Percentiles rank a stretch among this genome's conserved stretches.
phyloP scores from a whole-genome alignment of 2,888 invertebrate species.

The Drosophila neonasuta region DNA sequence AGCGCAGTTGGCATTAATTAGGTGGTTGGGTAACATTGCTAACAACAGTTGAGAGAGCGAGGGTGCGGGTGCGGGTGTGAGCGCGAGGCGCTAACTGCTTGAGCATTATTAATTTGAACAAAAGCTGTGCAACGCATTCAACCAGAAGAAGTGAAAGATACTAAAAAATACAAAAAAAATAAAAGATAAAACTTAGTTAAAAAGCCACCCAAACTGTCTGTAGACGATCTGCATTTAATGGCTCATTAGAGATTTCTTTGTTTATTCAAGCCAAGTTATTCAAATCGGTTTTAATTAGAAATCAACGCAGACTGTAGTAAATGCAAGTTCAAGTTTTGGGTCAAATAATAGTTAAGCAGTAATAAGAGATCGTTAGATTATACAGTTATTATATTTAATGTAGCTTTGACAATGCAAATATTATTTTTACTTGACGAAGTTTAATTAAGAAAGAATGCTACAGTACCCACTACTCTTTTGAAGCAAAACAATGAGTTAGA shows the following conservation, averaged over 20 bases:
- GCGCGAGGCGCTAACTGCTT: constrained; percentile 5
- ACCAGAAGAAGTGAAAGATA: constrained; percentile 6
- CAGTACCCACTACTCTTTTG: too few species aligned
- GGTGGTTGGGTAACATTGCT: constrained; percentile 41
- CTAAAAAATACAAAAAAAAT: neutral
- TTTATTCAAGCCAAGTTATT: constrained; percentile 5
- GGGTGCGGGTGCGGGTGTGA: neutral
- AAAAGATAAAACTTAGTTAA: neutral
- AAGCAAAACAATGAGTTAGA: too few species aligned
- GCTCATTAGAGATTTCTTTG: constrained; percentile 19
- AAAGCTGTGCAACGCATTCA: constrained; percentile 11
- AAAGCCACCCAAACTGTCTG: constrained; percentile 13
- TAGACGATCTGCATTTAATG: constrained; percentile 13
- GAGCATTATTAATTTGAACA: constrained; percentile 22
- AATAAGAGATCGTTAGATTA: too few species aligned
- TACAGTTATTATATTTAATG: too few species aligned
- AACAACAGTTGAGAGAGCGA: neutral
- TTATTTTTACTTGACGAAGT: too few species aligned
- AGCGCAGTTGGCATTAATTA: constrained; percentile 69
- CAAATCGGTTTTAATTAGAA: constrained; percentile 4
- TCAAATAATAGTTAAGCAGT: neutral
- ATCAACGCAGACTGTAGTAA: neutral
- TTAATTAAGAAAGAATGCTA: too few species aligned
- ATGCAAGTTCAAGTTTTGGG: neutral
- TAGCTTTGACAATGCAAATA: too few species aligned